Percentiles rank a stretch among this genome's conserved stretches.
These are phyloP conservation scores for Drosophila parvula DNA, from an alignment of 1,140 invertebrate genomes.

Conservation along the genomic window DNA sequence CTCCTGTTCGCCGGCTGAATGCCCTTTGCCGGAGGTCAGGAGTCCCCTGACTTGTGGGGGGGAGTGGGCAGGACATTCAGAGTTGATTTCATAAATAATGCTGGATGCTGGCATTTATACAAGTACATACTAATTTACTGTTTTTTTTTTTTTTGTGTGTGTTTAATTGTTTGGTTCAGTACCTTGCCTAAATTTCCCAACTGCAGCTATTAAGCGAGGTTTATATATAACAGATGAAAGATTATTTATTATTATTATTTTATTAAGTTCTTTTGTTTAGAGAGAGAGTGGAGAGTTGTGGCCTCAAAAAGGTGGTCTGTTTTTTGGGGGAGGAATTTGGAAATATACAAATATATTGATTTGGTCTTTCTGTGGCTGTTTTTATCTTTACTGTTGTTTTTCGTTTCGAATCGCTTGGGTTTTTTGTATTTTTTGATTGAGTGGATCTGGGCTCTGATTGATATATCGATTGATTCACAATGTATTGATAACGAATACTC, in stretches of 20 bases:
- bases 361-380: slow-evolving; percentile 19
- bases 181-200: slow-evolving; percentile 84
- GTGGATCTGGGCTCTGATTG: slow-evolving; percentile 1
- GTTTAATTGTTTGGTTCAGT: slow-evolving; percentile 37
- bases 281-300: slow-evolving; percentile 9
- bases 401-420: slow-evolving; percentile 36
- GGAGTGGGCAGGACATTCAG: slow-evolving; percentile 15
- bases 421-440: slow-evolving; percentile 1
- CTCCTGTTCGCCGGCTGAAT: slow-evolving; percentile 1
- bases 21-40: slow-evolving; percentile 15
- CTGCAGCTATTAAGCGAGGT: slow-evolving; percentile 74
- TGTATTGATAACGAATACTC: slow-evolving; percentile 31
- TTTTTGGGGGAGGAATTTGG: slow-evolving; percentile 33
- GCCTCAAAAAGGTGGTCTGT: slow-evolving; percentile 23
- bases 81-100: slow-evolving; percentile 8
- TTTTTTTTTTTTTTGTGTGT: slow-evolving; percentile 13
- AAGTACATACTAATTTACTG: slow-evolving; percentile 23
- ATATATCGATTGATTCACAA: neutral
- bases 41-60: neutral
- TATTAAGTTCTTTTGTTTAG: neutral
- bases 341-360: slow-evolving; percentile 6
- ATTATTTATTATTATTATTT: slow-evolving; percentile 61
- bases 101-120: slow-evolving; percentile 20
- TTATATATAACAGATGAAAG: slow-evolving; percentile 51
- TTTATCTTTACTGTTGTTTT: slow-evolving; percentile 22